Evolutionary conservation across 1,140 invertebrate species (phyloP), one percentile per base, ranked within the genome.

Genomic region (Pogonus chalceus): DNA sequence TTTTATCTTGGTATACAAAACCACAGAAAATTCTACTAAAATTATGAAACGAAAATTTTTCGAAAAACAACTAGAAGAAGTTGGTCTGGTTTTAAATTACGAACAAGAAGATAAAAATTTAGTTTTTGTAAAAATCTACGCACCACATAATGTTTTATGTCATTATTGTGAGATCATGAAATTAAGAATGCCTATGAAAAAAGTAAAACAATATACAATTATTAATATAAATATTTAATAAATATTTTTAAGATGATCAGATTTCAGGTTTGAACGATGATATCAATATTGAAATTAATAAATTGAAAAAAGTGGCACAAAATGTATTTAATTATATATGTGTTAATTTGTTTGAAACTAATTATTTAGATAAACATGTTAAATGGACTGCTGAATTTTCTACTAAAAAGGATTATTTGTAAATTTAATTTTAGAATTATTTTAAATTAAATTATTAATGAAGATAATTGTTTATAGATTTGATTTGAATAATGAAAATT

Each of bases 101-200:
- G 80, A 82, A 63, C 65, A 74, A 54, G 69, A 76, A 56, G 75
- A 72, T 51, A 75, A 79, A 58, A 72, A 75, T 26, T 72, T 83
- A 51, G 71, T 77, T 64, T 84, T 85, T 66, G 70, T 83, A 47
- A 83, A 83, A 76, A 79, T 96, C 23, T 85, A 90, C 71, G 87
- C 85, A 1, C 85, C 92, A 0, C 77, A 79, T 67, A 81, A 88
- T 63, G 84, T 95, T 2, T 67, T 95, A 23, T 79, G 80, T 53
- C 78, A 84, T 60, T 93, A 92, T 71, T 84, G 87, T 50, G 92
- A 95, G 72, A 81, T 94, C 50, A 75, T 93, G 56, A 91, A 90
- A 70, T 76, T 96, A 39, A 82, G 90, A 70, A 85, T 95, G 82
- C 92, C 92, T 35, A 84, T 96, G 59, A 89, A 84, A 74, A 73